Base-by-base conservation (phyloP, 2,888 invertebrate genomes). In the Drosophila lacicola region DNA sequence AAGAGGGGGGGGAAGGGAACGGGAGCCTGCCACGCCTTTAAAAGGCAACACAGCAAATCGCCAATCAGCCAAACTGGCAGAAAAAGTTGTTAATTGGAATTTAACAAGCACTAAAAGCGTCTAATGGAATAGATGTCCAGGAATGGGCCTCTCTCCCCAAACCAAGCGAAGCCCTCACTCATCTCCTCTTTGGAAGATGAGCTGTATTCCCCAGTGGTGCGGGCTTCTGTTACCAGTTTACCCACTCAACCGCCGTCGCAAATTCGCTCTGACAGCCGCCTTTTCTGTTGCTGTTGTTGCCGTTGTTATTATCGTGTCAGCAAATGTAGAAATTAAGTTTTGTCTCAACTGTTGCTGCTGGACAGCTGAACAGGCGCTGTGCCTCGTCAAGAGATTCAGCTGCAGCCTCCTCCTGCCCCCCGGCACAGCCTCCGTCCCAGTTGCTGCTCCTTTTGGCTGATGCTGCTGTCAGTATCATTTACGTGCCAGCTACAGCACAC, bases 51-150 rank as follows among this genome's bases (percentile, higher is more conserved):
- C 74, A 50, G 49, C 69, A 78, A 78, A 53, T 72, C 74, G 78
- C 53, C 67, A 77, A 75, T 70, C 76, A 58, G 41, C 4, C 45
- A 42, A 56, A 37, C 78, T 70, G 70, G 77, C 72, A 76, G 60
- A 80, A 82, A 89, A 85, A 87, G 80, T 90, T 89, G 90, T 88
- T 90, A 90, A 90, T 90, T 90, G 90, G 89, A 90, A 83, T 88
- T 90, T 87, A 89, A 90, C 87, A 90, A 90, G 90, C 83, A 80
- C 82, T 79, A 86, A 87, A 87, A 81, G 82, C 88, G 75, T 70
- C 82, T 90, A 90, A 90, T 90, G 85, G 90, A 74, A 72, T 64
- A 33, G 39, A 45, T 76, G 64, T 42, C 57, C 60, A 62, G 49
- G 50, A 62, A 63, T 55, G 76, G 80, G n/a, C 54, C 5, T 37